These are phyloP conservation scores for Tinea semifulvella DNA, from an alignment of 2,888 invertebrate species.

Conservation along the genomic window DNA sequence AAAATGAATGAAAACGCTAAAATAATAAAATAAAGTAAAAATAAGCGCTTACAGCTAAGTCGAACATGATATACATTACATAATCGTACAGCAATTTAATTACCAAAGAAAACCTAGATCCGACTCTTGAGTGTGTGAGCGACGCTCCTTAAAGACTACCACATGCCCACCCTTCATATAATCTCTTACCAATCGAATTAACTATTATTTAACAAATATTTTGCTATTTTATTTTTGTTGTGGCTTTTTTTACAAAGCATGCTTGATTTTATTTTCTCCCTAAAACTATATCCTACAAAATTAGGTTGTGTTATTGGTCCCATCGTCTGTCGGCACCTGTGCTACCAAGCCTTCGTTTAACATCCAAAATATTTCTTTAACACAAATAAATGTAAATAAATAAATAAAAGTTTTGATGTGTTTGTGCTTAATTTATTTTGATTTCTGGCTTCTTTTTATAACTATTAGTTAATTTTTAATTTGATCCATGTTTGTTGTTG, in stretches of 20 bases:
- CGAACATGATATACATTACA: too few species aligned
- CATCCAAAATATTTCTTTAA: too few species aligned
- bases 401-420: not conserved
- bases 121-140: too few species aligned
- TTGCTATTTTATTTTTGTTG: slow-evolving; percentile 16
- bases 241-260: slow-evolving; percentile 20
- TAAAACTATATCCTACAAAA: not conserved
- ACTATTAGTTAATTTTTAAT: not conserved
- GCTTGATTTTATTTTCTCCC: not conserved
- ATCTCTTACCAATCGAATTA: too few species aligned
- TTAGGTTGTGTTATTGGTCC: not conserved
- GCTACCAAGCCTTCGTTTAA: slow-evolving; percentile 26
- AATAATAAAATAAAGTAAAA: too few species aligned
- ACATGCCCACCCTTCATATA: too few species aligned
- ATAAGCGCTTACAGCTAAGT: too few species aligned
- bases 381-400: slow-evolving; percentile 20
- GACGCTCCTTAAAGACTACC: too few species aligned
- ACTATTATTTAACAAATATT: too few species aligned
- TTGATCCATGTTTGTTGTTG: not conserved
- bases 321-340: slow-evolving; percentile 31
- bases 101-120: too few species aligned
- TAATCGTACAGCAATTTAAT: too few species aligned
- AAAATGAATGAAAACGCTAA: too few species aligned
- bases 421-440: not conserved
- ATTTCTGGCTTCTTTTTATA: slow-evolving; percentile 5